Evolutionary conservation across 2,797 vertebrate species (phyloP).

Genomic region (Onychomys torridus): DNA sequence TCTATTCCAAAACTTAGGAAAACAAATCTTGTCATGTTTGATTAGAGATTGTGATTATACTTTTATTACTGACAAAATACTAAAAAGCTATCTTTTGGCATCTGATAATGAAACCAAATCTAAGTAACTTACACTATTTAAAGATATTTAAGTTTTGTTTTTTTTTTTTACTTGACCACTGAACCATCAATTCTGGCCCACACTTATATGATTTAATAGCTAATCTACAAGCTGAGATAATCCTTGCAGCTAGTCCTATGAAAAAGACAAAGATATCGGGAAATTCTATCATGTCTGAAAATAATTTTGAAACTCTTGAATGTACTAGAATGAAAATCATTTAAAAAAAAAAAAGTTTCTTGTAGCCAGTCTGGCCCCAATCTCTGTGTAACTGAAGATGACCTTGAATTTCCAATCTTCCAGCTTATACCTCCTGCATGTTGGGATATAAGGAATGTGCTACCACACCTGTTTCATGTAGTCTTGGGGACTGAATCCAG

Average conservation of each 20-base stretch:
- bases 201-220: neutral
- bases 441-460: neutral
- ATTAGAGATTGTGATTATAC: conserved; percentile 57
- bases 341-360: conserved; percentile 49
- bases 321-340: conserved; percentile 51
- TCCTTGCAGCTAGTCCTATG: conserved; percentile 72
- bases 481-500: neutral
- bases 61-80: conserved; percentile 51
- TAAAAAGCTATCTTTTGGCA: conserved; percentile 58
- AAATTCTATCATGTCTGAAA: conserved; percentile 82
- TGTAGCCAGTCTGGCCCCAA: neutral
- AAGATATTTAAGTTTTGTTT: neutral
- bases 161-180: neutral
- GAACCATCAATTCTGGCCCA: neutral
- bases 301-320: conserved; percentile 83
- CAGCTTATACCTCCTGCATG: neutral
- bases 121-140: conserved; percentile 72
- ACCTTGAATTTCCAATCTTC: neutral
- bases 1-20: conserved; percentile 71
- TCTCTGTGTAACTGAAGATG: neutral
- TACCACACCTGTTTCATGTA: neutral
- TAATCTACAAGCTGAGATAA: conserved; percentile 81
- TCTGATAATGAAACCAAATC: conserved; percentile 71
- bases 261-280: conserved; percentile 74
- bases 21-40: conserved; percentile 52